Conservation (phyloP, 2,797 vertebrate genomes). For the Peromyscus nudipes region DNA sequence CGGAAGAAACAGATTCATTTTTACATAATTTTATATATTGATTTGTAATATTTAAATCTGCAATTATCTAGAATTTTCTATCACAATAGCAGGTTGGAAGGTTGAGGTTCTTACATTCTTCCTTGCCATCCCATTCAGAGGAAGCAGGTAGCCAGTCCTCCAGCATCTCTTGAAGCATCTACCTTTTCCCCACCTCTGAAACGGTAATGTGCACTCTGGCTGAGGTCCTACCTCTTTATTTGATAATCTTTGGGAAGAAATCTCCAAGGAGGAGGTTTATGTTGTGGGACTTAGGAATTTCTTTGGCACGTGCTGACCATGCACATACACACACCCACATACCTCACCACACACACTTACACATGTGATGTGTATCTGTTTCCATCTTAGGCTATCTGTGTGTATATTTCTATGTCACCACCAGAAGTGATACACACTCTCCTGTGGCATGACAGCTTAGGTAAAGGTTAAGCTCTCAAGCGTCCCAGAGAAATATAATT, state of each 20-base stretch:
- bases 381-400: background rate
- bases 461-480: background rate
- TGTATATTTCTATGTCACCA: background rate
- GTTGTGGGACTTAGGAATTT: background rate
- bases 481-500: background rate
- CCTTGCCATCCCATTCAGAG: background rate
- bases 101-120: background rate
- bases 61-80: background rate
- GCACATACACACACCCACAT: background rate
- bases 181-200: background rate
- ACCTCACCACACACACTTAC: background rate
- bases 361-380: background rate
- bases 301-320: background rate
- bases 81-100: background rate
- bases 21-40: background rate
- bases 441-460: background rate
- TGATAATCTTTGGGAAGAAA: background rate
- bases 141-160: background rate
- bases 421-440: background rate
- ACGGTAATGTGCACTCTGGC: background rate
- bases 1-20: background rate
- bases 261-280: background rate
- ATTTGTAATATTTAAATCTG: background rate
- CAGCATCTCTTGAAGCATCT: background rate
- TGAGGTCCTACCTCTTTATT: background rate